A percentile compares a stretch with the other conserved stretches of the same genome.
These are phyloP conservation scores for Argopecten irradians DNA, from an alignment of 1,140 invertebrate species.

Conservation along the genomic window DNA sequence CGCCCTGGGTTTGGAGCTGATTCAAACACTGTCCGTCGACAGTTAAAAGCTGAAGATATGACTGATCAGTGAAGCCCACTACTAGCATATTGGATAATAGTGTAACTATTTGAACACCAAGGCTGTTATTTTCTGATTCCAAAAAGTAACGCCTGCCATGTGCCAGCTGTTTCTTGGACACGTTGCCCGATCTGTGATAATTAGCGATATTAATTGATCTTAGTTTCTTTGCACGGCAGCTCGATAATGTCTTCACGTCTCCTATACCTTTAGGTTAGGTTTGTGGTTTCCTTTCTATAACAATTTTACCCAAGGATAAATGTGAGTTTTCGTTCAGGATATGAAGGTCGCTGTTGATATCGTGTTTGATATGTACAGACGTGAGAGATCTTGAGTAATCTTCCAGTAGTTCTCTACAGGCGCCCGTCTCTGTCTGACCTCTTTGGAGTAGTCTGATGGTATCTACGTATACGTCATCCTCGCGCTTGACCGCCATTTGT, in stretches of 20 bases:
- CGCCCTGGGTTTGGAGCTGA: conserved; percentile 34
- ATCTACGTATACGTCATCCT: conserved; percentile 34
- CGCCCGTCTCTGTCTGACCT: conserved; percentile 25
- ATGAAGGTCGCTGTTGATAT: conserved; percentile 9
- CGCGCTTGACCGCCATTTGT: conserved; percentile 31
- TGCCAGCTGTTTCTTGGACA: too few relatives aligned
- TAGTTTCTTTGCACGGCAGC: conserved; percentile 27
- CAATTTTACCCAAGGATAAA: conserved; percentile 26
- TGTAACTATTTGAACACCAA: conserved; percentile 32
- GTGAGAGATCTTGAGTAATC: conserved; percentile 19
- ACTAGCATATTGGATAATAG: conserved; percentile 35
- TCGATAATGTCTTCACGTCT: conserved; percentile 29
- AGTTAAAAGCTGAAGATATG: conserved; percentile 36
- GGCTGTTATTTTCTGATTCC: too few relatives aligned
- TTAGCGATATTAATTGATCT: conserved; percentile 28
- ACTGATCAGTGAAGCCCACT: conserved; percentile 38
- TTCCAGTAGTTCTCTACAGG: conserved; percentile 28
- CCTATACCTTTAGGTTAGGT: conserved; percentile 27
- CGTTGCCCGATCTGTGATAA: conserved; percentile 25
- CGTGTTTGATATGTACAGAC: conserved; percentile 30
- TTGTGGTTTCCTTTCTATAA: conserved; percentile 28
- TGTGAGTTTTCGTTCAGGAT: conserved; percentile 26
- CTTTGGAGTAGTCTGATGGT: conserved; percentile 30
- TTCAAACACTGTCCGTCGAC: conserved; percentile 36
- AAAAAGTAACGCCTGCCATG: too few relatives aligned